Percentiles rank a stretch among this genome's conserved stretches.
phyloP scores from a whole-genome alignment of 2,113 vertebrate species.

The Solea solea region DNA sequence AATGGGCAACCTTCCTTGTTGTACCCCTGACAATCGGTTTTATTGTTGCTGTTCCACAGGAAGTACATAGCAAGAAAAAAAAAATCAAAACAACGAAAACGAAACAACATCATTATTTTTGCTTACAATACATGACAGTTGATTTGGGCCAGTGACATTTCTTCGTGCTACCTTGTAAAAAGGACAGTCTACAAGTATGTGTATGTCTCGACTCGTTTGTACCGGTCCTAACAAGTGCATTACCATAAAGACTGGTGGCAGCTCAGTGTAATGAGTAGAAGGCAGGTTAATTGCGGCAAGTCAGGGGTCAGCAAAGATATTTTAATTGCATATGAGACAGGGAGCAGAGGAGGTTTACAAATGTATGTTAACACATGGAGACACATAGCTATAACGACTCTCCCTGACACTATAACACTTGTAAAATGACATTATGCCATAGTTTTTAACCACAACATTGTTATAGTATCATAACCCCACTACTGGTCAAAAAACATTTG shows the following conservation, averaged over 20 bases:
- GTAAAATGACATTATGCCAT: slow-evolving; percentile 2
- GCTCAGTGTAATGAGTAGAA: slow-evolving; percentile 18
- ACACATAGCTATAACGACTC: not conserved
- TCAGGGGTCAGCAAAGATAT: slow-evolving; percentile 21
- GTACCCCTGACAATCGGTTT: not conserved
- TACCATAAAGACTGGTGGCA: slow-evolving; percentile 26
- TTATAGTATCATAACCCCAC: not conserved
- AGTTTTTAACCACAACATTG: slow-evolving; percentile 4
- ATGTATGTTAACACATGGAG: not conserved
- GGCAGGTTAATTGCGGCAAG: slow-evolving; percentile 25
- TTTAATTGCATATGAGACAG: slow-evolving; percentile 1
- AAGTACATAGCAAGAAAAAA: no score
- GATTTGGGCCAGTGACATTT: not conserved
- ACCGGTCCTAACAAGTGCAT: slow-evolving; percentile 22
- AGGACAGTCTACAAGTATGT: not conserved
- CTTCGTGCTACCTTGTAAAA: not conserved
- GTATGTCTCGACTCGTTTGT: not conserved
- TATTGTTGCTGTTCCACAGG: not conserved
- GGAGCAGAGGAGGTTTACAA: not conserved
- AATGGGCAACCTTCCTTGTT: not conserved
- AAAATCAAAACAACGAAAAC: not conserved
- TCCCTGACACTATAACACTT: not conserved
- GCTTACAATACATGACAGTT: not conserved
- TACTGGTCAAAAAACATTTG: no score
- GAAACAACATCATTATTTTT: not conserved